These are phyloP conservation scores for Lamellibrachia luymesi DNA, from an alignment of 1,140 invertebrate species.

Conservation along the genomic window DNA sequence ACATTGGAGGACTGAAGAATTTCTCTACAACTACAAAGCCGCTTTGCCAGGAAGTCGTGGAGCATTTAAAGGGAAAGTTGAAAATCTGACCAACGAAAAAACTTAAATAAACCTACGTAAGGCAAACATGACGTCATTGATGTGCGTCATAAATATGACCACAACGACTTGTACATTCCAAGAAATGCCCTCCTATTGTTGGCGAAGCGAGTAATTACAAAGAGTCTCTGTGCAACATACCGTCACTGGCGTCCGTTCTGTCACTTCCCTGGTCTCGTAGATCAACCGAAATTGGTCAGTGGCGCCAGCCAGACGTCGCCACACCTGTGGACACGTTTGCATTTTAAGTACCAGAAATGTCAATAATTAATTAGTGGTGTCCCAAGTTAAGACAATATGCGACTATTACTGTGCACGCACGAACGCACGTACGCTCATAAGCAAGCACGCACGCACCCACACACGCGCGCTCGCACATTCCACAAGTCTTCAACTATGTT, in stretches of 20 bases:
- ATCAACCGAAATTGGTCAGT: not conserved
- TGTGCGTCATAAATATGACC: too few relatives aligned
- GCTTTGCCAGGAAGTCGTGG: too few relatives aligned
- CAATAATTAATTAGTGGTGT: not conserved
- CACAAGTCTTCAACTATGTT: too few relatives aligned
- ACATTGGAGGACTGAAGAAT: too few relatives aligned
- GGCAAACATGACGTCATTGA: too few relatives aligned
- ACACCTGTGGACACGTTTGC: not conserved
- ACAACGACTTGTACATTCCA: too few relatives aligned
- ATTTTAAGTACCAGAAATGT: not conserved
- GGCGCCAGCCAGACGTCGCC: not conserved
- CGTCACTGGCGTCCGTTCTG: not conserved
- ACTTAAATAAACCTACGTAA: too few relatives aligned
- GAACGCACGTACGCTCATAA: not conserved
- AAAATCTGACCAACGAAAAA: too few relatives aligned
- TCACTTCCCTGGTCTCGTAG: not conserved
- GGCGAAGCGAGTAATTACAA: not conserved
- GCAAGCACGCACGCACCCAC: not conserved
- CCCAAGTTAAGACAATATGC: too few relatives aligned
- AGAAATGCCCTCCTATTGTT: not conserved
- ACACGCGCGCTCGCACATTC: not conserved
- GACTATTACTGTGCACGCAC: not conserved
- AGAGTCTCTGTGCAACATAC: not conserved
- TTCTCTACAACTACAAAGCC: too few relatives aligned
- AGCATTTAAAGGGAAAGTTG: too few relatives aligned